phyloP scores from a whole-genome alignment of 2,888 invertebrate species.

The Nesidiocoris tenuis region DNA sequence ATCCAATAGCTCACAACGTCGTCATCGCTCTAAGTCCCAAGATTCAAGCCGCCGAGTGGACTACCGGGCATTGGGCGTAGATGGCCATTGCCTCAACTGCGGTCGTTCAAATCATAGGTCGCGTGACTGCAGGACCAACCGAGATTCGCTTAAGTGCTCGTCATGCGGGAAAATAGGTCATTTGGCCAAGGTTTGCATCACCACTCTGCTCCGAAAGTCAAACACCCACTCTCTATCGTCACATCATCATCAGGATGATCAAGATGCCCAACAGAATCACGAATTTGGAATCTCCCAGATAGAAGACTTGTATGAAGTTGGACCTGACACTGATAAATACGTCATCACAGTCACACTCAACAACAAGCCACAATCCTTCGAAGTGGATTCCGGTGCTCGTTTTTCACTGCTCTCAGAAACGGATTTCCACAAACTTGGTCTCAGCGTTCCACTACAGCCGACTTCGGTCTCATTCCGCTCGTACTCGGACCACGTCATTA shows the following conservation, averaged over 20 bases:
- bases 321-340: conserved; percentile 23
- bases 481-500: conserved; percentile 19
- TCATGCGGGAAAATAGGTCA: conserved; percentile 40
- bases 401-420: conserved; percentile 33
- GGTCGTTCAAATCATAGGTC: conserved; percentile 38
- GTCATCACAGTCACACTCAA: conserved; percentile 32
- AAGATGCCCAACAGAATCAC: neutral
- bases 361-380: conserved; percentile 28
- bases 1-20: neutral
- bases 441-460: conserved; percentile 29
- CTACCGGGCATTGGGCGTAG: conserved; percentile 28
- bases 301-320: conserved; percentile 21
- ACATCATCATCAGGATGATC: conserved; percentile 12
- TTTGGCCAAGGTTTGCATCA: conserved; percentile 34
- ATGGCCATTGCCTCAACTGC: conserved; percentile 29
- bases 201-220: conserved; percentile 21
- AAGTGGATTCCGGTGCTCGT: conserved; percentile 35
- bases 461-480: conserved; percentile 31
- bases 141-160: neutral
- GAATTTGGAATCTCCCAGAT: conserved; percentile 22
- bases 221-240: conserved; percentile 21
- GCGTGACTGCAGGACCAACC: conserved; percentile 22
- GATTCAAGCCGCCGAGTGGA: conserved; percentile 6
- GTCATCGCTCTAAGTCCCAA: conserved; percentile 7
- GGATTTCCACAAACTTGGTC: conserved; percentile 18